A percentile compares a stretch with the other conserved stretches of the same genome.
These are phyloP conservation scores for Ceratina calcarata DNA, from an alignment of 1,140 invertebrate species.

Conservation along the genomic window DNA sequence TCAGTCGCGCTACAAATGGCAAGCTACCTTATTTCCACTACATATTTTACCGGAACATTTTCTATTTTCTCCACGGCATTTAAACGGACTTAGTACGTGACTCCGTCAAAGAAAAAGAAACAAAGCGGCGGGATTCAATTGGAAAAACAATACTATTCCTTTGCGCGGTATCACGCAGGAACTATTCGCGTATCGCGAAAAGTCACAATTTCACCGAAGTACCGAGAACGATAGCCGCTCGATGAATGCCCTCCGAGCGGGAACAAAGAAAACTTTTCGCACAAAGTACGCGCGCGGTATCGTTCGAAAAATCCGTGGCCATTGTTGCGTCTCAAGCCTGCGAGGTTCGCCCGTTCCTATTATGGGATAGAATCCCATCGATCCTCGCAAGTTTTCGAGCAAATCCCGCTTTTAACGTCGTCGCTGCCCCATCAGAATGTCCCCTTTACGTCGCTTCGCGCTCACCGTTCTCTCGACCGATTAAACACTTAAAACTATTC, in stretches of 20 bases:
- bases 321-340: conserved; percentile 8
- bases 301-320: conserved; percentile 16
- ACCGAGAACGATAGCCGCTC: conserved; percentile 1
- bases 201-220: conserved; percentile 10
- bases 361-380: conserved; percentile 16
- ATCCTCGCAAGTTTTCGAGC: background rate
- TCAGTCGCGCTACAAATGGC: no score
- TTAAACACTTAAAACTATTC: background rate
- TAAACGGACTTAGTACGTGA: no score
- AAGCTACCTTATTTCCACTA: no score
- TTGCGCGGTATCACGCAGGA: background rate
- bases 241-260: conserved; percentile 8
- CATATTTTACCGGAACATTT: no score
- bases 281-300: conserved; percentile 6
- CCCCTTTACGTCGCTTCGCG: background rate
- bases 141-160: no score
- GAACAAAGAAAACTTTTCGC: conserved; percentile 26
- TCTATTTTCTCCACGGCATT: no score
- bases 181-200: background rate
- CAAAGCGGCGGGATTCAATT: no score
- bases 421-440: background rate
- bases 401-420: conserved; percentile 6
- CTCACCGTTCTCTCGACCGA: background rate
- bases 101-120: no score
- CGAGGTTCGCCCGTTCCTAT: background rate